Evolutionary conservation across 2,888 invertebrate genomes (phyloP).

Genomic region (Nysson spinosus): DNA sequence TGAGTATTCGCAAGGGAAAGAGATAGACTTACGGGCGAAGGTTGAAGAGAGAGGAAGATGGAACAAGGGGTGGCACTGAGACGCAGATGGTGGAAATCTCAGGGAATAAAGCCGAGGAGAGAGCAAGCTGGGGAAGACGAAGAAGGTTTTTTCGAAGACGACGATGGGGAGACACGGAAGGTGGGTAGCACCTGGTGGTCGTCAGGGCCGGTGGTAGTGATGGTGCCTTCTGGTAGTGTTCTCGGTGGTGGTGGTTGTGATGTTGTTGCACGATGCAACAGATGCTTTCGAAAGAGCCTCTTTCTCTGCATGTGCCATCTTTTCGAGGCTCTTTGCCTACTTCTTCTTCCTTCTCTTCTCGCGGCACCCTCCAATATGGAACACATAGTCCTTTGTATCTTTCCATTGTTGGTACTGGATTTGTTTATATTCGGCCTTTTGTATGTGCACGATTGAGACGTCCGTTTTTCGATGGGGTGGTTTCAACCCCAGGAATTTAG

Average conservation of each 20-base stretch:
- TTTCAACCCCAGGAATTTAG: no score
- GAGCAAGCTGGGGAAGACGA: slow-evolving; percentile 24
- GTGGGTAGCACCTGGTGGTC: slow-evolving; percentile 73
- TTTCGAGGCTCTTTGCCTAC: slow-evolving; percentile 53
- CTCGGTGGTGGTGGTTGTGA: slow-evolving; percentile 34
- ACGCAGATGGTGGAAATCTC: slow-evolving; percentile 72
- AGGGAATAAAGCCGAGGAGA: slow-evolving; percentile 59
- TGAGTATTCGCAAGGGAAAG: slow-evolving; percentile 5
- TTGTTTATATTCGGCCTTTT: no score
- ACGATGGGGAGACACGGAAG: slow-evolving; percentile 64
- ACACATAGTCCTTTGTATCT: slow-evolving; percentile 9
- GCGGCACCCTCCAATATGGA: slow-evolving; percentile 13
- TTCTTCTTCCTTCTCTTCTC: no score
- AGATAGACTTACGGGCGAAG: slow-evolving; percentile 2
- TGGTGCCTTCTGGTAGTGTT: slow-evolving; percentile 59
- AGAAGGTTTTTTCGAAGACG: slow-evolving; percentile 56
- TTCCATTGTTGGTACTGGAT: no score
- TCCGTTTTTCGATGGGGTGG: no score
- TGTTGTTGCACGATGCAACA: slow-evolving; percentile 69
- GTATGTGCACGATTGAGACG: no score
- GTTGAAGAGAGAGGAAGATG: slow-evolving; percentile 18
- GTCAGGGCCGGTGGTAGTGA: slow-evolving; percentile 60
- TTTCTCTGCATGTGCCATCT: slow-evolving; percentile 60
- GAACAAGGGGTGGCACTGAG: slow-evolving; percentile 47
- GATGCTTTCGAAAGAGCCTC: slow-evolving; percentile 64